Evolutionary conservation across 2,888 invertebrate species (phyloP).

Genomic region (Cephus rjabovi): DNA sequence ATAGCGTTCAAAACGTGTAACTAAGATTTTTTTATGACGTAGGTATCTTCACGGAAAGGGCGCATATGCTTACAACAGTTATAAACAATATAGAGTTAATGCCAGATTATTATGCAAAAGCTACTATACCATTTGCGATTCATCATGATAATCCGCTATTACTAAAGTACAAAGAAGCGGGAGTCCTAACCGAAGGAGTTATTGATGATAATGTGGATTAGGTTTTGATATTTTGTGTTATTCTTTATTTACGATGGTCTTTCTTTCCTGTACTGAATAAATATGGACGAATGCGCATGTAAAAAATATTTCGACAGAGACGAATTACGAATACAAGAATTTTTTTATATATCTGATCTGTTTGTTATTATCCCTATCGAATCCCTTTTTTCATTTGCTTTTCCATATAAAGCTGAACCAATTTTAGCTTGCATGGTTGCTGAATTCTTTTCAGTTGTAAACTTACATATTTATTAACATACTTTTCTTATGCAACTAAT

Average conservation of each 20-base stretch:
- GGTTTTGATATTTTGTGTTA: neutral
- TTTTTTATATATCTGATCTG: neutral
- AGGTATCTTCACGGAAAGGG: conserved; percentile 85
- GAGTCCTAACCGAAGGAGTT: conserved; percentile 58
- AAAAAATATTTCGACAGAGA: neutral
- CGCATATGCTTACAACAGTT: conserved; percentile 88
- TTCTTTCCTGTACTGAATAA: neutral
- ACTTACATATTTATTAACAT: neutral
- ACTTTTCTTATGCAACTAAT: neutral
- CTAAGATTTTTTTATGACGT: conserved; percentile 26
- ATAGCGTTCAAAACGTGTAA: neutral
- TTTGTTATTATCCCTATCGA: neutral
- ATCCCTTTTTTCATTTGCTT: neutral
- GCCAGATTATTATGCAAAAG: conserved; percentile 85
- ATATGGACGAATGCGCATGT: neutral
- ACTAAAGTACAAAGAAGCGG: conserved; percentile 73
- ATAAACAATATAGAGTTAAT: conserved; percentile 90
- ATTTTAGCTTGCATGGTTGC: neutral
- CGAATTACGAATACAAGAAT: neutral
- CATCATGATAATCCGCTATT: conserved; percentile 82
- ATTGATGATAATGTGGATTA: neutral
- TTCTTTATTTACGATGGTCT: neutral
- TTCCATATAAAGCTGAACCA: neutral
- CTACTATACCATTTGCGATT: conserved; percentile 83
- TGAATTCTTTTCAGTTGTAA: neutral